Base-by-base conservation (phyloP, 2,888 invertebrate species). In the Nomada ferruginata region DNA sequence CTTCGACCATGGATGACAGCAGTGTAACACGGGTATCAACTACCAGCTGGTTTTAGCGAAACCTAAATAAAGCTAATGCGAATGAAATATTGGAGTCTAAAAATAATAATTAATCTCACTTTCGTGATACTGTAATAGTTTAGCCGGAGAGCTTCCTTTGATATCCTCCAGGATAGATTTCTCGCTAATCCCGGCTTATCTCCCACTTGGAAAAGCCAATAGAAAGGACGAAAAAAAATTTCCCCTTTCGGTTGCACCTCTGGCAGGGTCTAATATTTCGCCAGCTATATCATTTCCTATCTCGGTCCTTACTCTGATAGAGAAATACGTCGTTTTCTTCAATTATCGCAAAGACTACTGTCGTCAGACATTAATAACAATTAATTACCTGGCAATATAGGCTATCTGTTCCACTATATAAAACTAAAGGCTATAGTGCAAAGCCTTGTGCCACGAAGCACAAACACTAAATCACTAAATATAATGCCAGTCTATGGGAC, bases 81-180 rank as follows among this genome's bases (percentile, higher is more conserved):
- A 7, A 36, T 36, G 36, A 36, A 36, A 36, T 36, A 36, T 36
- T 7, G 23, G 13, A 13, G 52, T 53, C 52, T 65, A 52, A 65
- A 47, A 26, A 3, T 18, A 13, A 18, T 20, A n/a, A 29, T 26
- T 64, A 74, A 65, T 57, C 23, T 10, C 50, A 50, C 36, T 29
- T 50, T 47, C 20, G 15, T 2, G 18, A n/a, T 57, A 59, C 47
- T 44, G 36, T 9, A 36, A 36, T 7, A 15, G 47, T 59, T 50
- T 23, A 44, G 3, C 20, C 18, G 44, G 36, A 36, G 29, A 29
- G 36, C 47, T 59, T 1, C 13, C 23, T 2, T 13, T 23, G 23
- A 2, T 44, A 68, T 23, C 60, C 59, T 23, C 26, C 44, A 18
- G 15, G n/a, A 60, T 53, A 59, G 71, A 44, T 76, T 76, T 64